Conservation (phyloP, 1,140 invertebrate species). For the Trypoxylus dichotomus region DNA sequence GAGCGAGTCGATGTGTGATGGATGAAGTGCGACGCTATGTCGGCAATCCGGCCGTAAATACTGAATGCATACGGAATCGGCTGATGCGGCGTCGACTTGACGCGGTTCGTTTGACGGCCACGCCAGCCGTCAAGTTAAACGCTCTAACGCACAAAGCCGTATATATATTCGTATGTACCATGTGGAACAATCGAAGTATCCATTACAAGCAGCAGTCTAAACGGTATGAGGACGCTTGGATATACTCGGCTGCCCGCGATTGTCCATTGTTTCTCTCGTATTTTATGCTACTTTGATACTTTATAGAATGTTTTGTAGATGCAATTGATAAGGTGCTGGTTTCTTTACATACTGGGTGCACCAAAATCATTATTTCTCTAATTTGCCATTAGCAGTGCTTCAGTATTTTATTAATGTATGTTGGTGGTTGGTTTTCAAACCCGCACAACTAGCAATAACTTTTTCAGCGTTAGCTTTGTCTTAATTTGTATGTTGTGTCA, state of each 20-base stretch:
- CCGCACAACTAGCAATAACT: no score
- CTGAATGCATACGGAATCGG: constrained; percentile 19
- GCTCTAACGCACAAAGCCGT: background rate
- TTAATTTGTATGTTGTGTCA: no score
- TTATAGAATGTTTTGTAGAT: background rate
- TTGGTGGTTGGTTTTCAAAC: no score
- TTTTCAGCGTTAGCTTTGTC: no score
- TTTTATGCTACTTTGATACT: no score
- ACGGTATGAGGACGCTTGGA: no score
- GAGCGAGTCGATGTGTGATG: constrained; percentile 13
- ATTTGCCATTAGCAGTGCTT: no score
- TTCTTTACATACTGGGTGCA: no score
- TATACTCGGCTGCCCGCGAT: no score
- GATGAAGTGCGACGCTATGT: constrained; percentile 20
- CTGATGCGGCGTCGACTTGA: background rate
- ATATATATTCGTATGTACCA: background rate
- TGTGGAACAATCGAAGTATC: background rate
- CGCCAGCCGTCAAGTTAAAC: background rate
- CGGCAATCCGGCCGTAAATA: background rate
- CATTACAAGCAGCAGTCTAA: no score
- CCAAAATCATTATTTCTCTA: no score
- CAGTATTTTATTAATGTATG: no score
- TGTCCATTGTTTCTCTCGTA: background rate
- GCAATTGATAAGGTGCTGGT: background rate
- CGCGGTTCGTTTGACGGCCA: background rate